These are phyloP conservation scores for Brachypodius melanocephalos DNA, from an alignment of 2,113 vertebrate species.

Conservation along the genomic window DNA sequence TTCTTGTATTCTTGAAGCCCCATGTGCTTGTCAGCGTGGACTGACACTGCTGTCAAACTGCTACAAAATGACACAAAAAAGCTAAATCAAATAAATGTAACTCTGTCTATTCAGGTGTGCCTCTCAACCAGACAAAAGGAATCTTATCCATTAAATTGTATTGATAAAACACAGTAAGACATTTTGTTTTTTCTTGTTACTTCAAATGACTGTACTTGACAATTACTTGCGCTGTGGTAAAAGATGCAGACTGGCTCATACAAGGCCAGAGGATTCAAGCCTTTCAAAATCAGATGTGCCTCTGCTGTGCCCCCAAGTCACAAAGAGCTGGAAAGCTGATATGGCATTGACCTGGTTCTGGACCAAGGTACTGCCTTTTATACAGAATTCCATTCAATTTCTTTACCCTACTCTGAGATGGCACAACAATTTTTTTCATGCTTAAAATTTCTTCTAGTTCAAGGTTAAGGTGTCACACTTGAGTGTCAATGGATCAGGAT, in stretches of 20 bases:
- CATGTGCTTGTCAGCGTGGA: background rate
- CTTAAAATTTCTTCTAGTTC: background rate
- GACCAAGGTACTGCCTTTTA: background rate
- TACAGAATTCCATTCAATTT: constrained; percentile 24
- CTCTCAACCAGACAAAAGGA: constrained; percentile 11
- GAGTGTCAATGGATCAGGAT: background rate
- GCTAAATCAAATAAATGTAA: background rate
- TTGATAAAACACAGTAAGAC: background rate
- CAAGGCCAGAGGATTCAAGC: background rate
- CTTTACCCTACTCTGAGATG: background rate
- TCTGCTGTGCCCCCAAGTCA: background rate
- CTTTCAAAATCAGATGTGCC: background rate
- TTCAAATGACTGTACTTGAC: background rate
- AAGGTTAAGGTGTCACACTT: background rate
- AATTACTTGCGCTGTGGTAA: background rate
- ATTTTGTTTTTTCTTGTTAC: background rate
- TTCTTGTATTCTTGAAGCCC: background rate
- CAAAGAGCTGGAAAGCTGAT: background rate
- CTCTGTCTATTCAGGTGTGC: background rate
- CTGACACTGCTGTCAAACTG: background rate
- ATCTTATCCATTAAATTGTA: constrained; percentile 5
- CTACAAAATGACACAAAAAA: background rate
- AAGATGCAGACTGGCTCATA: background rate
- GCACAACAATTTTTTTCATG: background rate
- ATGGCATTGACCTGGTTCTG: constrained; percentile 23